Evolutionary conservation across 2,797 vertebrate species (phyloP).

Genomic region (Lemur catta): DNA sequence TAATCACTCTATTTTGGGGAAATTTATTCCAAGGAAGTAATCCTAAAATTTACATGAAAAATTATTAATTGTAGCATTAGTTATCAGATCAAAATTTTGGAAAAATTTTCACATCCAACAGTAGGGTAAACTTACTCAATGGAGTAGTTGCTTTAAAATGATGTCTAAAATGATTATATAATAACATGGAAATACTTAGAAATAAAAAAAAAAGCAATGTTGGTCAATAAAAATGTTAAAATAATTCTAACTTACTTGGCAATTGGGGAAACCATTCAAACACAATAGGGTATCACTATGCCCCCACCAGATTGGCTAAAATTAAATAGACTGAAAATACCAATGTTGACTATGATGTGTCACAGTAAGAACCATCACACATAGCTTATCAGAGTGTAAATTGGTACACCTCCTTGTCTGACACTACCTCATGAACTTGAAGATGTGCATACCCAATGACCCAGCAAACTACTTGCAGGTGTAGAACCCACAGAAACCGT

Average conservation of each 20-base stretch:
- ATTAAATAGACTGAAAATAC: not conserved
- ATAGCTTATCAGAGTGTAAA: not conserved
- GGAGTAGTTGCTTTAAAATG: conserved; percentile 15
- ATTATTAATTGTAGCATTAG: not conserved
- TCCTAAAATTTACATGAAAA: not conserved
- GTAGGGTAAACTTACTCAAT: not conserved
- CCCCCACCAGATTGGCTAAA: not conserved
- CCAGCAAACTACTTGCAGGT: not conserved
- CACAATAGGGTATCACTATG: not conserved
- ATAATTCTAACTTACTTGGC: not conserved
- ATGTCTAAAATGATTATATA: not conserved
- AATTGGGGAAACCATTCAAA: not conserved
- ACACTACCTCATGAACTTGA: not conserved
- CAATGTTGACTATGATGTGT: not conserved
- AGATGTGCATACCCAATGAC: not conserved
- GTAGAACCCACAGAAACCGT: not conserved
- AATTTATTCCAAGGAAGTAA: conserved; percentile 19
- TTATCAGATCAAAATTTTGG: not conserved
- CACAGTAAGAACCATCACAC: not conserved
- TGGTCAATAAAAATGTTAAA: not conserved
- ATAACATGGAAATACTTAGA: not conserved
- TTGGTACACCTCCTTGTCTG: not conserved
- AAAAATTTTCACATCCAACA: not conserved
- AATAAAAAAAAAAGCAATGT: not conserved
- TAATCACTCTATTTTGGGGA: not conserved